phyloP scores from a whole-genome alignment of 2,888 invertebrate species.

The Odontocolon sp. region DNA sequence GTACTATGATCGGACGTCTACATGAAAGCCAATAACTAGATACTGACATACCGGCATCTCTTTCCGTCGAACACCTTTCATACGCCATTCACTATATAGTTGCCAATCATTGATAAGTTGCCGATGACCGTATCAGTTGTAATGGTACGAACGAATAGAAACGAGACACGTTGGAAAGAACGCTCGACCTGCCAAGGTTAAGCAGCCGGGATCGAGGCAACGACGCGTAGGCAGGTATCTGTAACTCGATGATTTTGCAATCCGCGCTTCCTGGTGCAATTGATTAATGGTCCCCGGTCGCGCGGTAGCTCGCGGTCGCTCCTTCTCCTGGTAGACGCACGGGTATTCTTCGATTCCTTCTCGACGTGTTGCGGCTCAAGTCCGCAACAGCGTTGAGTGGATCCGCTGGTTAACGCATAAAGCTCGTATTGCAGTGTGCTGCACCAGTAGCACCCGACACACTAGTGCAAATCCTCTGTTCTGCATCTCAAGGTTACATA shows the following conservation, averaged over 20 bases:
- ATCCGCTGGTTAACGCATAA: not conserved
- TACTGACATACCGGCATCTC: too few species aligned
- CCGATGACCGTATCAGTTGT: too few species aligned
- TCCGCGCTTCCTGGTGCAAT: constrained; percentile 72
- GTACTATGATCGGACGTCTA: too few species aligned
- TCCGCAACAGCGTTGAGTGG: not conserved
- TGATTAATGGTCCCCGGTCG: constrained; percentile 72
- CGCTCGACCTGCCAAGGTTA: constrained; percentile 72
- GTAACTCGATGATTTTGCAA: constrained; percentile 74
- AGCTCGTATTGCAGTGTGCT: not conserved
- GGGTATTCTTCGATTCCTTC: too few species aligned
- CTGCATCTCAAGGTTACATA: constrained; percentile 1
- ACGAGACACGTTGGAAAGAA: constrained; percentile 61
- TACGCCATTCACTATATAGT: too few species aligned
- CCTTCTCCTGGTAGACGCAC: constrained; percentile 4
- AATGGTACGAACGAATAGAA: not conserved
- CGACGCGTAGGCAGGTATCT: constrained; percentile 67
- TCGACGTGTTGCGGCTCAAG: not conserved
- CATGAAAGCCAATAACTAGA: too few species aligned
- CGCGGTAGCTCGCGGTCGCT: constrained; percentile 45
- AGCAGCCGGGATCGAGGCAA: constrained; percentile 58
- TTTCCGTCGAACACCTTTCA: too few species aligned
- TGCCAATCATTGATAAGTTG: too few species aligned
- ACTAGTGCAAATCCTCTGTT: not conserved
- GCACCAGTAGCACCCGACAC: not conserved